Evolutionary conservation across 2,888 invertebrate species (phyloP), one percentile per base, ranked within the genome.

Genomic region (Macrophya annulata): DNA sequence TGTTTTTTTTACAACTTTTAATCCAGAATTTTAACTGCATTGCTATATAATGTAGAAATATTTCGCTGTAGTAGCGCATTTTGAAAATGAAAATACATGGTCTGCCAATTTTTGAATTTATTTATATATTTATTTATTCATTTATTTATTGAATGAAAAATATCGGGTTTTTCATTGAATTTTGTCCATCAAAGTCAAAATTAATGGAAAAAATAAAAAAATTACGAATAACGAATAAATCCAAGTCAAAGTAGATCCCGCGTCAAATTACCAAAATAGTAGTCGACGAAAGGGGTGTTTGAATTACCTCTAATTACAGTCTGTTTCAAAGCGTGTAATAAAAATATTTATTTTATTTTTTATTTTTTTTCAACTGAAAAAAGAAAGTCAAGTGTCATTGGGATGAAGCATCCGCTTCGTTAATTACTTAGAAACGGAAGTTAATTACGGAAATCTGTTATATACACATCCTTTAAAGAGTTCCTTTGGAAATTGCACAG

Each of bases 381-480:
- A 25, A 8, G n/a, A 9, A 45, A 74, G 45, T 21, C 45, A 45
- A 74, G 72, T 45, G 25, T 21, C 43, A 72, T 45, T 21, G 25
- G 72, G 31, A n/a, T 40, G 40, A 21, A n/a, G 72, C 45, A 74
- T 74, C 72, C 45, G 31, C 43, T n/a, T 74, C 45, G 72, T 74
- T 45, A 43, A 74, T 45, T 25, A 45, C 45, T 45, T 31, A 45
- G 72, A 74, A 74, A 21, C 72, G n/a, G 45, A 74, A 74, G 72
- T 74, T 45, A 74, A 74, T 74, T 74, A 74, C 43, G 45, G 21
- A 74, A 74, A 74, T 74, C 72, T 74, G 72, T 45, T 74, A 25
- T 40, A 68, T 15, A 74, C 21, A n/a, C 21, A 74, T 74, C 72
- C 72, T 74, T n/a, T 21, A 15, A 74, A 25, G 45, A 31, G 45